phyloP scores from a whole-genome alignment of 1,140 invertebrate species.

The Bombus confusus region DNA sequence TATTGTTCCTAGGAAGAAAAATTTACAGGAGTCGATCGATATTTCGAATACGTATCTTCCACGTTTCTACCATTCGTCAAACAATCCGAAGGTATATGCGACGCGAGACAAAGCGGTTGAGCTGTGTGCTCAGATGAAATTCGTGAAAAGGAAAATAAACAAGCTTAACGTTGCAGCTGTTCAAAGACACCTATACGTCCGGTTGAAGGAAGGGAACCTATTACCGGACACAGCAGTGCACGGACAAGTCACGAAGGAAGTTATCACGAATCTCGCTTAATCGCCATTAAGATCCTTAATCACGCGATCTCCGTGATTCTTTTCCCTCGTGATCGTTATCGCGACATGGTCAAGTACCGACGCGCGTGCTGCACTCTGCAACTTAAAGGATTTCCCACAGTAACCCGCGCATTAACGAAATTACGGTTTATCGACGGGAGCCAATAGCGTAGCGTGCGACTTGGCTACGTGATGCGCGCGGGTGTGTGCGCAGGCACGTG shows the following conservation, averaged over 20 bases:
- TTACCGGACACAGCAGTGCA: neutral
- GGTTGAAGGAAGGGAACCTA: neutral
- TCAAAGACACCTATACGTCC: conserved; percentile 33
- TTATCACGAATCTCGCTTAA: conserved; percentile 66
- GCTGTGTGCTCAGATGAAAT: conserved; percentile 19
- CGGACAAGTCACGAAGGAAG: conserved; percentile 56
- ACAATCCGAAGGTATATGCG: neutral
- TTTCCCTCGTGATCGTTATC: conserved; percentile 62
- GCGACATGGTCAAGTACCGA: conserved; percentile 53
- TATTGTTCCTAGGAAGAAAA: neutral
- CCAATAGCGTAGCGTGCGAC: neutral
- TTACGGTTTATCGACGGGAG: conserved; percentile 28
- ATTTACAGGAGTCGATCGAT: neutral
- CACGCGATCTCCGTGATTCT: conserved; percentile 65
- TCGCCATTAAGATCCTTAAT: conserved; percentile 61
- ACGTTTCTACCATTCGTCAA: neutral
- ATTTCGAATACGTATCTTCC: neutral
- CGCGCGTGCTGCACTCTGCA: conserved; percentile 16
- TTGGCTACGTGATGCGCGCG: neutral
- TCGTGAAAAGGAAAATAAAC: conserved; percentile 40
- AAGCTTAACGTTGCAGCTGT: conserved; percentile 25
- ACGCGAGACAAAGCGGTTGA: neutral
- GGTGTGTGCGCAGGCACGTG: neutral
- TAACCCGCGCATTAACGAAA: conserved; percentile 45
- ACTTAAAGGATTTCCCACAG: conserved; percentile 59